Percentiles rank a stretch among this genome's conserved stretches.
Evolutionary conservation across 2,113 vertebrate genomes (phyloP).

Genomic region (Manacus vitellinus): DNA sequence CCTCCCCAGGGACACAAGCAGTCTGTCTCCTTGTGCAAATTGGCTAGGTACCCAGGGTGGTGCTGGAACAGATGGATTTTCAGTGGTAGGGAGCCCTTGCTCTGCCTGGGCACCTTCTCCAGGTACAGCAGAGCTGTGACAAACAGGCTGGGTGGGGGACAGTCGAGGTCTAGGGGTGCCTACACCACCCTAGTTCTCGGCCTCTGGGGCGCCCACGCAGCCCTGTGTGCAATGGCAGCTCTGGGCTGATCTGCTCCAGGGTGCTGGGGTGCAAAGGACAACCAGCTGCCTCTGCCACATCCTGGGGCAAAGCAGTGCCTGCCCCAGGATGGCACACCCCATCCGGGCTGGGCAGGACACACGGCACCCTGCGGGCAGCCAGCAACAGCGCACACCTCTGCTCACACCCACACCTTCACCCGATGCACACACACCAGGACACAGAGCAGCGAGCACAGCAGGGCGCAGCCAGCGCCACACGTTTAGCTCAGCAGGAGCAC

Average conservation of each 20-base stretch:
- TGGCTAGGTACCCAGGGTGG: not conserved
- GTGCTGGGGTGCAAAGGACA: not conserved
- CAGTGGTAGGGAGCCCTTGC: not conserved
- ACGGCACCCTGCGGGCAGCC: not conserved
- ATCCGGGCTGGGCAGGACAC: not conserved
- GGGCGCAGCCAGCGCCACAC: rapidly evolving
- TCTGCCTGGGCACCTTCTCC: not conserved
- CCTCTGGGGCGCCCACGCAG: not conserved
- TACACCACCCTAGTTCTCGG: not conserved
- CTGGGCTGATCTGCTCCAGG: too few relatives aligned
- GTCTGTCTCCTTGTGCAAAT: not conserved
- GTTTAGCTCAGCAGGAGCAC: not conserved
- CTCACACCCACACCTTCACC: not conserved
- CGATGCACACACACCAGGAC: rapidly evolving
- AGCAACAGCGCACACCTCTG: not conserved
- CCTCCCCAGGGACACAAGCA: not conserved
- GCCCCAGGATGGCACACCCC: not conserved
- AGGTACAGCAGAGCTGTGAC: not conserved
- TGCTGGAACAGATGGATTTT: not conserved
- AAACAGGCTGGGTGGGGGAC: not conserved
- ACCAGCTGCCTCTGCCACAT: not conserved
- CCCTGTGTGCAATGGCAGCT: not conserved
- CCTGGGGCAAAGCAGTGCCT: not conserved
- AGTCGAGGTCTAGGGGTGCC: not conserved
- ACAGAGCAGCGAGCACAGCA: not conserved